Conservation (phyloP, 2,797 vertebrate species). For the Bradypodion pumilum region DNA sequence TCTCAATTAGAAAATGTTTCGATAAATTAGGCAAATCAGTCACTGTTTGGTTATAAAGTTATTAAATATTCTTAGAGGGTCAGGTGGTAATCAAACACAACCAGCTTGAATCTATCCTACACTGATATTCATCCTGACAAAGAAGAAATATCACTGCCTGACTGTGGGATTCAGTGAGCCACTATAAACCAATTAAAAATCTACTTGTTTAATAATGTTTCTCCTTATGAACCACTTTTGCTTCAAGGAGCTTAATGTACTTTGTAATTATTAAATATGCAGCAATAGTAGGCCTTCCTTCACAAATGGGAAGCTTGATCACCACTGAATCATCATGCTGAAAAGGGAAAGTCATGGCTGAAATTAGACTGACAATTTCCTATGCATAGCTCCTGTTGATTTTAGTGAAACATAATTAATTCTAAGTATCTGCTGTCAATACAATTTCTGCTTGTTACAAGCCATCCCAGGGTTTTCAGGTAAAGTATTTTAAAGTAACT, state of each 20-base stretch:
- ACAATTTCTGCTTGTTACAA: no score
- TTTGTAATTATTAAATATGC: background rate
- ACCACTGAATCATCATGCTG: background rate
- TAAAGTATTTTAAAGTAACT: no score
- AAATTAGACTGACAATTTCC: background rate
- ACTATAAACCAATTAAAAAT: conserved; percentile 28
- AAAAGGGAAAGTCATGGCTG: rapidly evolving
- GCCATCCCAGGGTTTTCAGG: no score
- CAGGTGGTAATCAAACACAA: conserved; percentile 30
- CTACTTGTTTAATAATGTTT: conserved; percentile 4
- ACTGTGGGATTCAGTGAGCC: background rate
- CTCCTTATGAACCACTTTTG: background rate
- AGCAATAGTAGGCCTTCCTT: background rate
- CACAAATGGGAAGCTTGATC: background rate
- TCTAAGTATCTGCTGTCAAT: no score
- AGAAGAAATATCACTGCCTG: background rate
- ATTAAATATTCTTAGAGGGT: conserved; percentile 11
- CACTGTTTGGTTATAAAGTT: conserved; percentile 15
- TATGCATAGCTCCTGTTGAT: background rate
- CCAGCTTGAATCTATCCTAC: background rate
- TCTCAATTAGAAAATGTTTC: conserved; percentile 8
- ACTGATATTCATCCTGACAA: background rate
- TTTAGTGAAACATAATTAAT: background rate
- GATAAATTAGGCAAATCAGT: conserved; percentile 31
- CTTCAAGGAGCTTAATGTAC: background rate